phyloP scores from a whole-genome alignment of 2,888 invertebrate species.

The Desoria tigrina region DNA sequence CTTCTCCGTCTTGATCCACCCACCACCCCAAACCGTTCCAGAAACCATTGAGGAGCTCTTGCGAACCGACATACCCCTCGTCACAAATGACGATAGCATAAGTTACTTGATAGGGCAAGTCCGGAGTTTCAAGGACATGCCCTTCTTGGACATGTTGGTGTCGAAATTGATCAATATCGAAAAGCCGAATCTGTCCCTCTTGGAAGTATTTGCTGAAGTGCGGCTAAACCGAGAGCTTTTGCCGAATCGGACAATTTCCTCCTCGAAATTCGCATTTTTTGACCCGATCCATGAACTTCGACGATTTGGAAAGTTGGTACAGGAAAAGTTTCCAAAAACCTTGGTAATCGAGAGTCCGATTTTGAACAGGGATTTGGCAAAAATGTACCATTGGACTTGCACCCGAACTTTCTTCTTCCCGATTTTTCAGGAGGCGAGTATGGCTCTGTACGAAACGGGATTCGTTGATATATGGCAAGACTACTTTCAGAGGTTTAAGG shows the following conservation, averaged over 20 bases:
- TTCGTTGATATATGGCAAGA: constrained; percentile 18
- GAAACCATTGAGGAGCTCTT: neutral
- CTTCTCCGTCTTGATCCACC: neutral
- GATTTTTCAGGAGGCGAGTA: neutral
- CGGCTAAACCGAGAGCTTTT: neutral
- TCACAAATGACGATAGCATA: neutral
- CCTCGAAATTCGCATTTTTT: neutral
- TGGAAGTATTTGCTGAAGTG: neutral
- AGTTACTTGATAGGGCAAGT: neutral
- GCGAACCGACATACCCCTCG: neutral
- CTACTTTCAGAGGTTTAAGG: neutral
- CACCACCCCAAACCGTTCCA: neutral
- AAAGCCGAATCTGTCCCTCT: neutral
- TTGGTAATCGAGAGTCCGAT: neutral
- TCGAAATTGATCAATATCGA: neutral
- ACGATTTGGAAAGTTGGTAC: neutral
- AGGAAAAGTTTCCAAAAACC: neutral
- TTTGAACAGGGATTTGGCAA: neutral
- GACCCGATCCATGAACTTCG: neutral
- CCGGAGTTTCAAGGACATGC: neutral
- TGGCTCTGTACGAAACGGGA: constrained; percentile 8
- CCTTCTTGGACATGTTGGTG: neutral
- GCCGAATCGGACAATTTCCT: too few relatives aligned
- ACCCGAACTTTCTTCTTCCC: constrained; percentile 5
- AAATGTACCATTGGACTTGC: constrained; percentile 14